Base-by-base conservation (phyloP, 1,140 invertebrate species). In the Lepidurus couesii region DNA sequence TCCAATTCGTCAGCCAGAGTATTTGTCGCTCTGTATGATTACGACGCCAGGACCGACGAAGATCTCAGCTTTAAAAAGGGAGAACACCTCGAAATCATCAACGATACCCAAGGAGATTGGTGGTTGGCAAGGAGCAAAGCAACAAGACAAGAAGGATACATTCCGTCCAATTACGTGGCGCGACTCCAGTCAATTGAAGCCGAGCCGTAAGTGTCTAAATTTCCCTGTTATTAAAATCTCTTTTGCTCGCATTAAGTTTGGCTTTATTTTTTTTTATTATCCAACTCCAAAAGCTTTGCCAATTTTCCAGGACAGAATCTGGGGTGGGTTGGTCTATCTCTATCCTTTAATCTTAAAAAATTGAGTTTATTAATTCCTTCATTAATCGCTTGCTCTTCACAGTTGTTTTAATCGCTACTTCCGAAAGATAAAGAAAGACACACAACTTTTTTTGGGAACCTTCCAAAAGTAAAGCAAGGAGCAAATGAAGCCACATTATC, bases 81-180 rank as follows among this genome's bases (percentile, higher is more conserved):
- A 53, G 97, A 99, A 86, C 95, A 98, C 87, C 88, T 99, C 84
- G 97, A 99, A 87, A 98, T 99, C 81, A 86, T 99, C 80, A 98
- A 99, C 87, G 97, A 99, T 87, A 98, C 95, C 78, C 94, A 97
- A 86, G 96, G 97, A 76, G 98, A 99, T 86, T 99, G 98, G 98
- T 99, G 98, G 98, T 90, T 98, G 83, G 97, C 97, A 74, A 90
- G 93, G 82, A 97, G 95, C 86, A 95, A 96, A 88, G 90, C 94
- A 82, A 96, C 95, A 45, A 92, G 93, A 85, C 92, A 95, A 85
- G 95, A 98, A 87, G 98, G 98, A 79, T 99, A 99, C 88, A 99
- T 99, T 86, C 98, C 98, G 82, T 98, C 96, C 77, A 99, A 99
- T 87, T 99, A 99, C 91, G 97, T 99, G 80, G 98, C 98, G 81